Conservation (phyloP, 2,113 vertebrate species). For the Riparia riparia region DNA sequence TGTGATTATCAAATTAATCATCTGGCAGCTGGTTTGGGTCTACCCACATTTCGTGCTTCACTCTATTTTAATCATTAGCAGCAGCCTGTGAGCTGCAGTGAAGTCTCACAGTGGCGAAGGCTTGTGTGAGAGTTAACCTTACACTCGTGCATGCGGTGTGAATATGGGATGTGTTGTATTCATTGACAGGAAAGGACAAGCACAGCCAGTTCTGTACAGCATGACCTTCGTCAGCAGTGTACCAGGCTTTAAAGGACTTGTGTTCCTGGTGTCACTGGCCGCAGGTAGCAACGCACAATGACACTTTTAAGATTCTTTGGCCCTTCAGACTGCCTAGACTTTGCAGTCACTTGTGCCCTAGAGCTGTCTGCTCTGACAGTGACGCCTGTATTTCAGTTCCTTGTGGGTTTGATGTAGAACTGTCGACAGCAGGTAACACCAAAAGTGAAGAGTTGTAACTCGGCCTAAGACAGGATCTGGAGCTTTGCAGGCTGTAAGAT, state of each 20-base stretch:
- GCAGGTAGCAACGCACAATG: fast-evolving
- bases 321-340: background rate
- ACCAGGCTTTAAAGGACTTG: background rate
- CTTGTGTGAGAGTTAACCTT: background rate
- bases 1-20: background rate
- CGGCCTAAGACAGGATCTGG: background rate
- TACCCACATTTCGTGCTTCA: background rate
- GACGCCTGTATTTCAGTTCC: background rate
- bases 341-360: background rate
- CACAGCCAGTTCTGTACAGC: background rate
- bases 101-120: background rate
- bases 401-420: background rate
- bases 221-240: background rate
- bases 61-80: background rate
- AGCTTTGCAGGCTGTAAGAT: background rate
- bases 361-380: background rate
- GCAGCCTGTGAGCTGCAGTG: background rate
- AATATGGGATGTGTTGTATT: background rate
- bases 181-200: background rate
- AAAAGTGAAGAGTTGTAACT: background rate
- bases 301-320: background rate
- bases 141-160: background rate
- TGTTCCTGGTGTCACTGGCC: background rate
- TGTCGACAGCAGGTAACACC: background rate
- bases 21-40: background rate